These are phyloP conservation scores for Suillia variegata DNA, from an alignment of 2,888 invertebrate species.

Conservation along the genomic window DNA sequence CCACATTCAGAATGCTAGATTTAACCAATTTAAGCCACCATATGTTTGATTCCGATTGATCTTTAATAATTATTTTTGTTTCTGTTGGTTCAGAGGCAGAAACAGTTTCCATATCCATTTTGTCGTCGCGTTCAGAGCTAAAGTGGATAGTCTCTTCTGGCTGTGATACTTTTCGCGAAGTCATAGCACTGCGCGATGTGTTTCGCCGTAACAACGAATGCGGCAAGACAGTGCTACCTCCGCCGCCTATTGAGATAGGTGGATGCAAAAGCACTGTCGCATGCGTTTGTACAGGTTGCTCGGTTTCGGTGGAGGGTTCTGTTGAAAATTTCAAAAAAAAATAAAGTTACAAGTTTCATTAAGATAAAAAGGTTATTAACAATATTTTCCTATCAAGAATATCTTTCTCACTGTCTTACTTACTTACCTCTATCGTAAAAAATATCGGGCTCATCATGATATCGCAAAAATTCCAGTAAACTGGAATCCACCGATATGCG, in stretches of 20 bases:
- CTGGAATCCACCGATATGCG: conserved; percentile 40
- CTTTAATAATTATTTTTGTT: too few species aligned
- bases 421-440: conserved; percentile 27
- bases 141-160: conserved; percentile 59
- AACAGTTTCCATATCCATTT: conserved; percentile 27
- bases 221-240: conserved; percentile 17
- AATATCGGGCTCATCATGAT: conserved; percentile 28
- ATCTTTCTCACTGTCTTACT: too few species aligned
- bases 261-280: conserved; percentile 7
- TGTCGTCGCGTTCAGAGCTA: conserved; percentile 59
- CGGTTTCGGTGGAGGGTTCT: conserved; percentile 25
- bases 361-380: background rate
- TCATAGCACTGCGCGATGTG: conserved; percentile 40
- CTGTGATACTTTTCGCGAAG: conserved; percentile 46
- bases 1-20: conserved; percentile 24
- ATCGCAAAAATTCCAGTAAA: conserved; percentile 50
- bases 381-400: too few species aligned
- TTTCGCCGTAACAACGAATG: conserved; percentile 34
- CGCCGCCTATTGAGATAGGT: conserved; percentile 6
- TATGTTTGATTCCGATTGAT: too few species aligned
- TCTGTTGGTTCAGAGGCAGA: background rate
- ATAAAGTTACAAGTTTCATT: background rate
- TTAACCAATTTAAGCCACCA: background rate
- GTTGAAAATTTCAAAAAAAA: background rate
- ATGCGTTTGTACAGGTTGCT: conserved; percentile 28